phyloP scores from a whole-genome alignment of 2,888 invertebrate genomes.

The Gonocerus acuteangulatus region DNA sequence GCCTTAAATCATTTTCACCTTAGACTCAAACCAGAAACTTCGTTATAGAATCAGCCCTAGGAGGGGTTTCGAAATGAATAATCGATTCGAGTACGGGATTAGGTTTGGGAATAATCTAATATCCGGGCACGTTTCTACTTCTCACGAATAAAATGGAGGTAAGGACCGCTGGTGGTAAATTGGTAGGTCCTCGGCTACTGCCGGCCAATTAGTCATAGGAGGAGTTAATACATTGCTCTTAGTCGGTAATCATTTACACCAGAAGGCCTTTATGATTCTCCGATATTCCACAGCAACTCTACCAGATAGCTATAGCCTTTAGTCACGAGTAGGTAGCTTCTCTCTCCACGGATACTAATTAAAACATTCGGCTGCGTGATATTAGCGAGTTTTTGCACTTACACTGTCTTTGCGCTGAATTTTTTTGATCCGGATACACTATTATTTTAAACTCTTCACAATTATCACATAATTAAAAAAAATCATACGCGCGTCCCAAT shows the following conservation, averaged over 20 bases:
- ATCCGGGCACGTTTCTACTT: conserved; percentile 16
- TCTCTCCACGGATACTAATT: no score
- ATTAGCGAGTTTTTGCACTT: no score
- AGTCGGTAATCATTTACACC: no score
- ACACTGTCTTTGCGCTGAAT: no score
- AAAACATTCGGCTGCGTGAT: no score
- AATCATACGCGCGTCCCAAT: no score
- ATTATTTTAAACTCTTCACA: no score
- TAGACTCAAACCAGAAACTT: conserved; percentile 21
- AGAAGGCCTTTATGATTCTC: no score
- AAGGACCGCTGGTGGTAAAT: neutral
- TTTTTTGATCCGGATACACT: no score
- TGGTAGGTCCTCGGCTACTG: neutral
- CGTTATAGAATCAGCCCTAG: conserved; percentile 18
- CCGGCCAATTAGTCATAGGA: neutral
- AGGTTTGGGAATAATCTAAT: conserved; percentile 19
- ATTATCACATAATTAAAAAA: no score
- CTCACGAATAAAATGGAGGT: conserved; percentile 16
- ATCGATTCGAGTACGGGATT: conserved; percentile 19
- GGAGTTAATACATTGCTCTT: no score
- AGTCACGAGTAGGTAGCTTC: neutral
- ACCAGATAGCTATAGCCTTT: neutral
- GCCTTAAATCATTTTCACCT: conserved; percentile 21
- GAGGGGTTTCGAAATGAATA: conserved; percentile 17
- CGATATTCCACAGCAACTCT: neutral